These are phyloP conservation scores for Sturnira hondurensis DNA, from an alignment of 2,113 vertebrate genomes.

Conservation along the genomic window DNA sequence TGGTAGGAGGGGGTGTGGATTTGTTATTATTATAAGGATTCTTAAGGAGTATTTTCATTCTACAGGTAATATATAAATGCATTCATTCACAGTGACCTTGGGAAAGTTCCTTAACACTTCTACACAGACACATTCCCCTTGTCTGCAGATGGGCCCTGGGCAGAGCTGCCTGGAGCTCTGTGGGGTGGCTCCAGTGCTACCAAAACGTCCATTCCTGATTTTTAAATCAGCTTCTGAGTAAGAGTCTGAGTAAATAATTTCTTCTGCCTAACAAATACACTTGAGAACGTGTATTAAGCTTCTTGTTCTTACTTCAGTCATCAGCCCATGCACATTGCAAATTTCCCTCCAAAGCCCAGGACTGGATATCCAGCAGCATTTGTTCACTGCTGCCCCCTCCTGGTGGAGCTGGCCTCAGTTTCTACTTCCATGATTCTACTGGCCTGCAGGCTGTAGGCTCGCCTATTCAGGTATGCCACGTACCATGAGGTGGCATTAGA, in stretches of 20 bases:
- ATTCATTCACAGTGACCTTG: background rate
- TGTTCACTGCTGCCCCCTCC: background rate
- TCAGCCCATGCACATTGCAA: rapidly evolving
- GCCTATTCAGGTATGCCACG: background rate
- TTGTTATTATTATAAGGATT: background rate
- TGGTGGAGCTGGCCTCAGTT: background rate
- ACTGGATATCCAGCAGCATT: too few species aligned
- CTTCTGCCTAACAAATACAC: background rate
- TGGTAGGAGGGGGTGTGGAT: background rate
- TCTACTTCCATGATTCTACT: background rate
- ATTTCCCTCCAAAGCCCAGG: background rate
- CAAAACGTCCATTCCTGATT: background rate
- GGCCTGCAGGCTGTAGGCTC: background rate
- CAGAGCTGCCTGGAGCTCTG: background rate
- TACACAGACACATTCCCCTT: rapidly evolving
- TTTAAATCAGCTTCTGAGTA: background rate
- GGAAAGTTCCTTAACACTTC: background rate
- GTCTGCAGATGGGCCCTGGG: background rate
- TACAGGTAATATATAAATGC: background rate
- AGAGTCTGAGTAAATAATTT: background rate
- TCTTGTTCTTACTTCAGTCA: background rate
- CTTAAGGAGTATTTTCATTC: background rate
- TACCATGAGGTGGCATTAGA: too few species aligned
- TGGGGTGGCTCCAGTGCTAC: rapidly evolving
- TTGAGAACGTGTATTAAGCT: background rate